Percentiles rank a stretch among this genome's conserved stretches.
phyloP scores from a whole-genome alignment of 2,888 invertebrate genomes.

The Drosophila paranaensis region DNA sequence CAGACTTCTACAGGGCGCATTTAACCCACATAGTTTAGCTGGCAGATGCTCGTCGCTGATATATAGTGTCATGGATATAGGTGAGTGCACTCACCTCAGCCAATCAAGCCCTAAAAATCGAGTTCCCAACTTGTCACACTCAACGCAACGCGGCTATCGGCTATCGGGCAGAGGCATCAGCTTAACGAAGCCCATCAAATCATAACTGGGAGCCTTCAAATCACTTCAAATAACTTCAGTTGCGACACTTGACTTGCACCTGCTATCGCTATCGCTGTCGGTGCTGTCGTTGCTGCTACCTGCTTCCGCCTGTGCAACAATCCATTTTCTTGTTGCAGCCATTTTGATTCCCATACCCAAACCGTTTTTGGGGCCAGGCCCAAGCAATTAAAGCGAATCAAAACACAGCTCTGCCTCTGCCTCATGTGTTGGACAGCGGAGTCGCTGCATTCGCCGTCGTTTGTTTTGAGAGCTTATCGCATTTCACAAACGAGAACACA shows the following conservation, averaged over 20 bases:
- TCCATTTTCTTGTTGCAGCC: slow-evolving; percentile 16
- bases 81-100: slow-evolving; percentile 15
- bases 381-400: slow-evolving; percentile 67
- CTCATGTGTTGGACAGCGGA: slow-evolving; percentile 17
- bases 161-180: slow-evolving; percentile 13
- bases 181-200: slow-evolving; percentile 15
- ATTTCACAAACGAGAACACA: slow-evolving; percentile 48
- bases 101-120: slow-evolving; percentile 11
- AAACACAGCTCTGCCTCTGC: slow-evolving; percentile 42
- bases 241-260: slow-evolving; percentile 22
- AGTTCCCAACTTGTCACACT: slow-evolving; percentile 22
- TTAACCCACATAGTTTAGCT: slow-evolving; percentile 3
- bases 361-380: slow-evolving; percentile 21
- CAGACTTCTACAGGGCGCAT: background rate
- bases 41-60: background rate
- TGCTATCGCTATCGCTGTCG: background rate
- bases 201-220: slow-evolving; percentile 20
- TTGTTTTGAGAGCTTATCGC: slow-evolving; percentile 60
- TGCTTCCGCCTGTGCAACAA: slow-evolving; percentile 18
- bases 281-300: background rate
- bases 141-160: slow-evolving; percentile 1
- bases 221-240: slow-evolving; percentile 29
- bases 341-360: slow-evolving; percentile 18
- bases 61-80: background rate
- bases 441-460: slow-evolving; percentile 37